Conservation (phyloP, 2,888 invertebrate species). For the Calliscelio sp. region DNA sequence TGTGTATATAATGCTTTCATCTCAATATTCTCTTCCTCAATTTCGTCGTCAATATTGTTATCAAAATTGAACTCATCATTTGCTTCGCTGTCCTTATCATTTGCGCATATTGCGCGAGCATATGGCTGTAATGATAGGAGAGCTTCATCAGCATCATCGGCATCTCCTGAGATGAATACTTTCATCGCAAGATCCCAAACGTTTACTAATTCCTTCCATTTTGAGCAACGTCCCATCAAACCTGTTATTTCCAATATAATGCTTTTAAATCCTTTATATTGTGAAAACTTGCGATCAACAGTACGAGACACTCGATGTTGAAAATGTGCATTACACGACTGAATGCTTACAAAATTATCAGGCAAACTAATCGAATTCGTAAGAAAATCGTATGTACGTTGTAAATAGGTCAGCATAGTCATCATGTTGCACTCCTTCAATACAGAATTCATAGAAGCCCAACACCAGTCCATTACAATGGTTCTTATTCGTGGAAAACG, state of each 20-base stretch:
- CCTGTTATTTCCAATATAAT: conserved; percentile 7
- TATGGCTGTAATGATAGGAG: too few species aligned
- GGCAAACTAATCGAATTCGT: neutral
- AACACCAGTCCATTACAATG: conserved; percentile 50
- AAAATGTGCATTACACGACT: conserved; percentile 35
- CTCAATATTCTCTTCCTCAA: too few species aligned
- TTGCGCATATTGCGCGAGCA: too few species aligned
- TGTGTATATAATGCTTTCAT: neutral
- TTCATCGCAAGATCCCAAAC: too few species aligned
- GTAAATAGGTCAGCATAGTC: conserved; percentile 1
- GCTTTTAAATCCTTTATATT: neutral
- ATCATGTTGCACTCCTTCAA: neutral
- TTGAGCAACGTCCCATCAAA: neutral
- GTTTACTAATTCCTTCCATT: too few species aligned
- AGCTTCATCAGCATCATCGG: too few species aligned
- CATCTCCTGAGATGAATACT: too few species aligned
- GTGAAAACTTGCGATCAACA: neutral
- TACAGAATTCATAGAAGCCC: conserved; percentile 35
- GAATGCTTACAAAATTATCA: conserved; percentile 28
- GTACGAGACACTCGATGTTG: conserved; percentile 23
- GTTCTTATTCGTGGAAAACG: neutral
- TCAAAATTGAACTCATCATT: too few species aligned
- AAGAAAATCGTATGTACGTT: conserved; percentile 20
- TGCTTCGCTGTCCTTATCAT: too few species aligned
- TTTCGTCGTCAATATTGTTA: too few species aligned